Base-by-base conservation (phyloP, 2,113 vertebrate genomes). In the Indri indri region DNA sequence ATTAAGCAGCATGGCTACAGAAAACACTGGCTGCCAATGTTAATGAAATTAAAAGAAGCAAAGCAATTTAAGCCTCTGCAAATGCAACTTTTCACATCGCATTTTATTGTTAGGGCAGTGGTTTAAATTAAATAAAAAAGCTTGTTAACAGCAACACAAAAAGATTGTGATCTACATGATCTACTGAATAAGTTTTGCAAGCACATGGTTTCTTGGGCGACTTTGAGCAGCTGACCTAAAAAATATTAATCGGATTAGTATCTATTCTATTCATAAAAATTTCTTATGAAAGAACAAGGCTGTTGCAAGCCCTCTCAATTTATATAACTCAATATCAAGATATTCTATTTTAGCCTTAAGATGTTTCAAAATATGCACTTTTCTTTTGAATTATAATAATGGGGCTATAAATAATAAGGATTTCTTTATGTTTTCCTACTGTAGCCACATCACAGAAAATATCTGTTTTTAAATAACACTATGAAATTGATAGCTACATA, bases 161-260 rank as follows among this genome's bases (percentile, higher is more conserved):
- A 57, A 96, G 88, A 82, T 65, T 90, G n/a, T 23, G 22, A 92
- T 79, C 63, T 88, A 54, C 12, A 32, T 13, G 17, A 92, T 79
- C 57, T 88, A 47, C 12, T 73, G 47, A 89, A 96, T 18, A 73
- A 74, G 66, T 92, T 93, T 94, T 93, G 71, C 50, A 97, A 88
- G 68, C 66, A 80, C 66, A 82, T 45, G 54, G 23, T 94, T 97
- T 97, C 92, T 90, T 91, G 6, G 42, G 32, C 42, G 16, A 76
- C 83, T 92, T 23, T 93, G 63, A 86, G 52, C 50, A 93, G 79
- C 91, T 97, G 93, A 93, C 50, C 79, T 95, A 92, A 96, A 95
- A 96, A 73, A 84, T 50, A 88, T 82, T 80, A 85, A 81, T 45
- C n/a, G 59, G 45, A 91, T 96, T 94, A 97, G 66, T 85, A 94